These are phyloP conservation scores for Nemoura dubitans DNA, from an alignment of 2,888 invertebrate genomes.

Conservation along the genomic window DNA sequence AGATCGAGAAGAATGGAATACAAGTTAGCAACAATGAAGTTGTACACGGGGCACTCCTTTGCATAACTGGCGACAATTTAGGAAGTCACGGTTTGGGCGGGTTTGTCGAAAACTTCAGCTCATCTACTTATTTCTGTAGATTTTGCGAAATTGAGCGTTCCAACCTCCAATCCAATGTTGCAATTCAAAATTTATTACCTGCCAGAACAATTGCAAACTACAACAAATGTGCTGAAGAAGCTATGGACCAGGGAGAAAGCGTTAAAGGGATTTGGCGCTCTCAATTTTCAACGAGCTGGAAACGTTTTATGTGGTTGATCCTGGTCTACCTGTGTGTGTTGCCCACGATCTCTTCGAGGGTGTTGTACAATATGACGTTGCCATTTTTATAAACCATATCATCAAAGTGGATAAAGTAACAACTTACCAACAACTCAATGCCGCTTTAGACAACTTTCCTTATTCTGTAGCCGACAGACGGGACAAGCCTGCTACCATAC, in stretches of 20 bases:
- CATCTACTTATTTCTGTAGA: constrained; percentile 50
- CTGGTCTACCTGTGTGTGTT: constrained; percentile 31
- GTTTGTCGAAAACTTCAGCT: constrained; percentile 51
- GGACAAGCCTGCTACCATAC: constrained; percentile 1
- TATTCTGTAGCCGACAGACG: constrained; percentile 23
- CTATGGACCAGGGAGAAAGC: background rate
- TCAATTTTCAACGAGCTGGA: constrained; percentile 17
- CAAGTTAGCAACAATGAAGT: constrained; percentile 31
- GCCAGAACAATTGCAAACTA: background rate
- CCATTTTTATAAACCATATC: background rate
- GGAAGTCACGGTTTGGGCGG: constrained; percentile 52
- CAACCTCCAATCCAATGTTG: background rate
- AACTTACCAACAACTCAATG: background rate
- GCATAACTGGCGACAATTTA: too few species aligned
- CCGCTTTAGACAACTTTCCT: background rate
- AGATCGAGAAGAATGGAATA: constrained; percentile 45
- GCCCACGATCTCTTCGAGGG: constrained; percentile 42
- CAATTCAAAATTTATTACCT: constrained; percentile 10
- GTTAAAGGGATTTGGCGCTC: constrained; percentile 19
- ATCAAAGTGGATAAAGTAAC: background rate
- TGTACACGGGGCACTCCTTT: constrained; percentile 48
- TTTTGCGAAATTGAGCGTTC: constrained; percentile 49
- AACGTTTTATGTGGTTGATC: constrained; percentile 13
- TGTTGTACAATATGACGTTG: constrained; percentile 20
- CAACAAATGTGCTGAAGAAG: background rate